Conservation (phyloP, 2,113 vertebrate genomes). For the Psilopogon haemacephalus region DNA sequence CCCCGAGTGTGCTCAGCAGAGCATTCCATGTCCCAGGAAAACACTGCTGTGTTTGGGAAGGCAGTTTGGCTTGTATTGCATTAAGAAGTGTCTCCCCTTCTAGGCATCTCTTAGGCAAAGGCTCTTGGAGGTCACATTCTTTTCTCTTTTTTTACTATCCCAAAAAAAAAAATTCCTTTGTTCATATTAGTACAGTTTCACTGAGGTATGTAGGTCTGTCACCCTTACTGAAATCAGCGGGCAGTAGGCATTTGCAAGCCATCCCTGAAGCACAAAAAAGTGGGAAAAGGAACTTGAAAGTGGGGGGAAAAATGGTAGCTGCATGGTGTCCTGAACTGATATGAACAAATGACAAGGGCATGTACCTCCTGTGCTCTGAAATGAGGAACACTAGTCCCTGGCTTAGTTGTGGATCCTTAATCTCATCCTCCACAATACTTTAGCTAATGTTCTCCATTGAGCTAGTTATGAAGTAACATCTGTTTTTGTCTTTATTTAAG, state of each 20-base stretch:
- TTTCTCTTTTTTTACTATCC: not conserved
- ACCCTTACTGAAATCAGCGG: not conserved
- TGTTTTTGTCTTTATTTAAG: constrained; percentile 69
- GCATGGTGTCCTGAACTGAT: not conserved
- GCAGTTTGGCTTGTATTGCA: not conserved
- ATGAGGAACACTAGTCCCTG: not conserved
- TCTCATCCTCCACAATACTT: not conserved
- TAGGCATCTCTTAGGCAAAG: not conserved
- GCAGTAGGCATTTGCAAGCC: not conserved
- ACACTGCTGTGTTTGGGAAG: not conserved
- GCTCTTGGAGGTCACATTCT: not conserved
- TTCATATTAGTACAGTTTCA: not conserved
- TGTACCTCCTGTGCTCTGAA: not conserved
- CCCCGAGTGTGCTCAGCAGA: not conserved
- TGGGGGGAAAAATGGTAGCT: not conserved
- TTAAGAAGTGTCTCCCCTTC: not conserved
- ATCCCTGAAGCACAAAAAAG: not conserved
- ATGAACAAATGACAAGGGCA: not conserved
- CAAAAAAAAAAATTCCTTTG: not conserved
- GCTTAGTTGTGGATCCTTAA: not conserved
- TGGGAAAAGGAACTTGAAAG: not conserved
- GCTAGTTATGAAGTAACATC: not conserved
- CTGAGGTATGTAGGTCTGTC: not conserved
- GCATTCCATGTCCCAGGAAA: rapidly evolving
- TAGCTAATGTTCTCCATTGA: not conserved